Conservation (phyloP, 2,888 invertebrate genomes). For the Drosophila monieri region DNA sequence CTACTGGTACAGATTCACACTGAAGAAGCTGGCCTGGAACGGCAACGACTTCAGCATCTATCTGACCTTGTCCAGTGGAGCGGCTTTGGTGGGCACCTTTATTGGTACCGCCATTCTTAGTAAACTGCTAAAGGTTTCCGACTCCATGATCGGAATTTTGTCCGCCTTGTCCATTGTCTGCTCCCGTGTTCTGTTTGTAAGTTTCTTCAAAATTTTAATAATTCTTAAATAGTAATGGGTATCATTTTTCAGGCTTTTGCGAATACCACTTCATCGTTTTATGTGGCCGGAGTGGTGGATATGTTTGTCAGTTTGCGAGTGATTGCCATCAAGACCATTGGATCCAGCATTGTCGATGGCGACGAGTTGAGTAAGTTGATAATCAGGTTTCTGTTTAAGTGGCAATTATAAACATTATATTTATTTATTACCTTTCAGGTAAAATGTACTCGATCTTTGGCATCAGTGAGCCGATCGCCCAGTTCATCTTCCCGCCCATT, state of each 20-base stretch:
- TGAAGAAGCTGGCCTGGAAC: slow-evolving; percentile 82
- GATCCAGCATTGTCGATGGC: slow-evolving; percentile 81
- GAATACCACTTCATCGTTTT: slow-evolving; percentile 75
- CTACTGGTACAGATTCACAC: slow-evolving; percentile 81
- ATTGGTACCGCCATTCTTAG: slow-evolving; percentile 83
- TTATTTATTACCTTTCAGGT: slow-evolving; percentile 52
- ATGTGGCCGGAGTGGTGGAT: slow-evolving; percentile 80
- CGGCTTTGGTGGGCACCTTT: slow-evolving; percentile 81
- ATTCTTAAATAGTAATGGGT: background rate
- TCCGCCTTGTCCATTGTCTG: slow-evolving; percentile 79
- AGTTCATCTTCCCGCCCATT: slow-evolving; percentile 82
- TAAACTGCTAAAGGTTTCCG: slow-evolving; percentile 81
- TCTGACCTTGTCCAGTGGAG: slow-evolving; percentile 78
- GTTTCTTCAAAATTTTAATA: slow-evolving; percentile 28
- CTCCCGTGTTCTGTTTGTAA: slow-evolving; percentile 82
- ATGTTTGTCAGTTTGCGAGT: slow-evolving; percentile 82
- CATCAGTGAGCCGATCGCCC: slow-evolving; percentile 82
- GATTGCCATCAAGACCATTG: slow-evolving; percentile 83
- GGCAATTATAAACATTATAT: background rate
- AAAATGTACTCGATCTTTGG: slow-evolving; percentile 83
- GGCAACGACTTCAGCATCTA: slow-evolving; percentile 82
- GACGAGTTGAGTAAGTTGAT: slow-evolving; percentile 81
- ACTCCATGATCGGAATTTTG: slow-evolving; percentile 81
- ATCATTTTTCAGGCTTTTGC: slow-evolving; percentile 77
- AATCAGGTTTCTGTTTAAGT: background rate